A percentile compares a stretch with the other conserved stretches of the same genome.
Conservation (phyloP, 2,797 vertebrate genomes). For the Pseudocheirus occidentalis region DNA sequence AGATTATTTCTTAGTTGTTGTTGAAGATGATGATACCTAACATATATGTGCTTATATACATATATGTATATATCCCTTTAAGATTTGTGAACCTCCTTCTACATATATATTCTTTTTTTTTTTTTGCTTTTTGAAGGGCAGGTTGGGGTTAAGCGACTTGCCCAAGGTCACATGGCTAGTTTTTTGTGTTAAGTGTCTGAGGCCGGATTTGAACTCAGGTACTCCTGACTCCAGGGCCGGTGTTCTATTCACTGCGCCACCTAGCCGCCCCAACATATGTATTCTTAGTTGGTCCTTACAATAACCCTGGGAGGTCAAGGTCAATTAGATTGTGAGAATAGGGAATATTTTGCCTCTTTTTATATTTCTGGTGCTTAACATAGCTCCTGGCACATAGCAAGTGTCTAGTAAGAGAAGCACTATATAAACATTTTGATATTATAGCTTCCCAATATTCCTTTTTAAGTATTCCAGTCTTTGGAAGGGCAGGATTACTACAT, state of each 20-base stretch:
- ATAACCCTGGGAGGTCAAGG: neutral
- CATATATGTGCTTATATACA: no score
- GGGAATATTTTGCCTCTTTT: neutral
- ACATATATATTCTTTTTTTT: no score
- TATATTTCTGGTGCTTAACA: neutral
- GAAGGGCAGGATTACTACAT: neutral
- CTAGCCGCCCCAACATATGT: no score
- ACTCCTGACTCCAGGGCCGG: no score
- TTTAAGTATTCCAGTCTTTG: neutral
- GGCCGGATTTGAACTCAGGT: no score
- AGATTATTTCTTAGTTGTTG: neutral
- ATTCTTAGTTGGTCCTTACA: neutral
- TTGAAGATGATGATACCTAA: neutral
- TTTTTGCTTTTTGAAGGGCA: no score
- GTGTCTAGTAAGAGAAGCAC: neutral
- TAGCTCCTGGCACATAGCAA: neutral
- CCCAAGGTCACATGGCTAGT: no score
- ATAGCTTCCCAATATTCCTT: neutral
- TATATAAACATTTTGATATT: neutral
- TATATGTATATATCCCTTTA: no score
- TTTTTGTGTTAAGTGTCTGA: no score
- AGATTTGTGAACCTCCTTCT: no score
- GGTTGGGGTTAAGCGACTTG: no score
- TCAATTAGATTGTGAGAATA: neutral
- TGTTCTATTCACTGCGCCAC: no score